Conservation (phyloP, 2,113 vertebrate species). For the Colistium nudipinnis region DNA sequence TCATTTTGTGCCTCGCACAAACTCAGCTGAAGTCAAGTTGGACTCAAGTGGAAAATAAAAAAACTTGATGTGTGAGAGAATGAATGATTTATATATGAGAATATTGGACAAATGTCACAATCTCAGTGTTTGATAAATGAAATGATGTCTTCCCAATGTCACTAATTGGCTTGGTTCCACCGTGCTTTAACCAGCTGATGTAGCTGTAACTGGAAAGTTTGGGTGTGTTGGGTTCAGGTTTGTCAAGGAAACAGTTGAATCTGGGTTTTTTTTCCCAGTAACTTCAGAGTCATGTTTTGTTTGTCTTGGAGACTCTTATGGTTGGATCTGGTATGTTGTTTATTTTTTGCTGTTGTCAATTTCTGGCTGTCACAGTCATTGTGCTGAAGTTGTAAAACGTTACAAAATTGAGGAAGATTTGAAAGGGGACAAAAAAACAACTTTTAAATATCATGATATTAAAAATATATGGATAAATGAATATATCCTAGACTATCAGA, state of each 20-base stretch:
- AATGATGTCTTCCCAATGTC: neutral
- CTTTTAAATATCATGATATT: too few relatives aligned
- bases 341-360: neutral
- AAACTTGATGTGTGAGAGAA: too few relatives aligned
- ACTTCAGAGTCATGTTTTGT: neutral
- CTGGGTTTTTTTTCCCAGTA: neutral
- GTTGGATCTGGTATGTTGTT: neutral
- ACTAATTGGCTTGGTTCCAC: neutral
- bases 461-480: neutral
- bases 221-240: conserved; percentile 1
- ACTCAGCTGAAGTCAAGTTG: too few relatives aligned
- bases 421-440: too few relatives aligned
- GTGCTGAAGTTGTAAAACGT: too few relatives aligned
- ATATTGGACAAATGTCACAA: neutral
- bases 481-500: neutral
- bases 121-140: neutral
- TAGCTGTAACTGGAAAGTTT: neutral
- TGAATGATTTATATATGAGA: neutral
- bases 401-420: too few relatives aligned
- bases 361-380: too few relatives aligned
- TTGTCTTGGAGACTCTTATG: neutral
- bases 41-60: too few relatives aligned
- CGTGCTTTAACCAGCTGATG: neutral
- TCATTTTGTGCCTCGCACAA: neutral
- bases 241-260: neutral